Evolutionary conservation across 1,140 invertebrate genomes (phyloP).

Genomic region (Dinoponera quadriceps): DNA sequence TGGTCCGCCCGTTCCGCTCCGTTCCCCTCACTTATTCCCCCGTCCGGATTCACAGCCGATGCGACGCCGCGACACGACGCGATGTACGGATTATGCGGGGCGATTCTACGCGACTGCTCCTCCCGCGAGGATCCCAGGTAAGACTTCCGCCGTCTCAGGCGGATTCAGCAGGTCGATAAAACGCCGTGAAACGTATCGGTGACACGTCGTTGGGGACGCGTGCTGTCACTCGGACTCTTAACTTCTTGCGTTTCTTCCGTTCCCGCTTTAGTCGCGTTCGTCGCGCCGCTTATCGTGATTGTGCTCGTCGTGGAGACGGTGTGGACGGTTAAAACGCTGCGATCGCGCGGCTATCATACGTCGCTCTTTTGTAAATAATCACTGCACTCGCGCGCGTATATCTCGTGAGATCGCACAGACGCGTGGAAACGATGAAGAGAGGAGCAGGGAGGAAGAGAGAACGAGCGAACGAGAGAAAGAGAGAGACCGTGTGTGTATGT

Average conservation of each 20-base stretch:
- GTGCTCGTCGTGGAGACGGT: constrained; percentile 12
- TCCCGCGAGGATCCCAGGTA: not conserved
- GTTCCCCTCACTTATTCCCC: not conserved
- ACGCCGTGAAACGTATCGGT: not conserved
- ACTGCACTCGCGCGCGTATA: constrained; percentile 35
- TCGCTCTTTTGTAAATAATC: constrained; percentile 50
- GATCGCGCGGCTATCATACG: constrained; percentile 17
- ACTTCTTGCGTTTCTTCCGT: not conserved
- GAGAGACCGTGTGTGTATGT: no score
- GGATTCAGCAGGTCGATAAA: not conserved
- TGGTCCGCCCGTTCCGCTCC: not conserved
- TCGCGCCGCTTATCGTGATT: not conserved
- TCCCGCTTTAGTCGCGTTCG: constrained; percentile 4
- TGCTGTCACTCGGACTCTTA: not conserved
- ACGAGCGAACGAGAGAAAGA: constrained; percentile 33
- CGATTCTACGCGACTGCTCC: not conserved
- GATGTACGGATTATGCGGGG: not conserved
- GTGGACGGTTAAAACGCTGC: constrained; percentile 47
- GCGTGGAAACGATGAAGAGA: constrained; percentile 48
- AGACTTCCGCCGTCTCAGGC: not conserved
- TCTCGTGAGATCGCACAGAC: constrained; percentile 56
- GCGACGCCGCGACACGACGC: not conserved
- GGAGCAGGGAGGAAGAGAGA: constrained; percentile 2
- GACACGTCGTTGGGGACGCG: not conserved
- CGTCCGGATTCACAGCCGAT: not conserved